A percentile compares a stretch with the other conserved stretches of the same genome.
Conservation (phyloP, 35 echinoderm and acorn worm species). For the Eucidaris tribuloides region DNA sequence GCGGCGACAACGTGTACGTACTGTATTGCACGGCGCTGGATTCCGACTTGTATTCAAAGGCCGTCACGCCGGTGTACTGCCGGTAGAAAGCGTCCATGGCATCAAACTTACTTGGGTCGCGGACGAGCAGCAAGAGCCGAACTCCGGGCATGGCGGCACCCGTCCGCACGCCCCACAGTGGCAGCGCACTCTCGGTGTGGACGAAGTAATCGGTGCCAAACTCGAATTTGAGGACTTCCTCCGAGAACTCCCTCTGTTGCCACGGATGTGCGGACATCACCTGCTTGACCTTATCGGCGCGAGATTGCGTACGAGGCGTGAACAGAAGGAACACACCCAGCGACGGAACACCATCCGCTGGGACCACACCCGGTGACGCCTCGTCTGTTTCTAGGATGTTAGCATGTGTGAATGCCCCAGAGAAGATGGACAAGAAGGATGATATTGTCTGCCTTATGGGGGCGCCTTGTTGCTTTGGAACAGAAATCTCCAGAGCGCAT, state of each 20-base stretch:
- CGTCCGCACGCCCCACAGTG: conserved; percentile 63
- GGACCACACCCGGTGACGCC: background rate
- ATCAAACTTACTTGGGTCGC: conserved; percentile 64
- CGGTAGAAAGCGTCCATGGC: conserved; percentile 75
- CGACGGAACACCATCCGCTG: conserved; percentile 32
- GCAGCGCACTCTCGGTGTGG: conserved; percentile 48
- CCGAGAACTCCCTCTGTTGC: conserved; percentile 41
- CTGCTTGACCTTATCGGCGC: conserved; percentile 31
- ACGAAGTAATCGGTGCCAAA: conserved; percentile 67
- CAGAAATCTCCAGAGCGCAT: conserved; percentile 64
- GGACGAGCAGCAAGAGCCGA: conserved; percentile 53
- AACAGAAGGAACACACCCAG: conserved; percentile 69
- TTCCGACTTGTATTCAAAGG: conserved; percentile 36
- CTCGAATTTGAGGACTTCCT: conserved; percentile 42
- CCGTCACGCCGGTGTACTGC: conserved; percentile 47
- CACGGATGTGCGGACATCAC: conserved; percentile 59
- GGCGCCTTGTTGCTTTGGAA: conserved; percentile 30
- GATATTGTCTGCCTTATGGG: conserved; percentile 37
- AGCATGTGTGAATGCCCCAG: conserved; percentile 82
- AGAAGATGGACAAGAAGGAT: conserved; percentile 66
- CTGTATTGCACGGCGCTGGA: conserved; percentile 27
- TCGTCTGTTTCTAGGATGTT: conserved; percentile 59
- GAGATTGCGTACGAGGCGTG: conserved; percentile 28
- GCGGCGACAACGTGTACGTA: conserved; percentile 57
- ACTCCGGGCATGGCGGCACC: conserved; percentile 52